Evolutionary conservation across 1,140 invertebrate genomes (phyloP).

Genomic region (Ips typographus): DNA sequence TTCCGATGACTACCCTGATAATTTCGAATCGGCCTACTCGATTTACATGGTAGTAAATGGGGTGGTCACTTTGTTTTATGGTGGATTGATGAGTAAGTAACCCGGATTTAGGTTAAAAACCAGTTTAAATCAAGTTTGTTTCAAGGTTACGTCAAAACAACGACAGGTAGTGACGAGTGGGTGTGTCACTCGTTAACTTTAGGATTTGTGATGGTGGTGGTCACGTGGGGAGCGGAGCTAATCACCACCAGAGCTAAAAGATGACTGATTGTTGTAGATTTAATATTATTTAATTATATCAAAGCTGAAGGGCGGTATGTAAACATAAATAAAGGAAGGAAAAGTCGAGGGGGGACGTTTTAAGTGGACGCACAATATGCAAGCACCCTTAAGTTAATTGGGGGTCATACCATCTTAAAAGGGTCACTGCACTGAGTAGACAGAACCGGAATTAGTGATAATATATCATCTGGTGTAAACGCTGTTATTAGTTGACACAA

Average conservation of each 20-base stretch:
- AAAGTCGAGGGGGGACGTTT: too few relatives aligned
- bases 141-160: conserved; percentile 39
- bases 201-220: conserved; percentile 37
- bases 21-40: conserved; percentile 42
- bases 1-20: conserved; percentile 41
- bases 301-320: too few relatives aligned
- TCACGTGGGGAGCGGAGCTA: conserved; percentile 41
- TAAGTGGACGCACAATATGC: too few relatives aligned
- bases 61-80: conserved; percentile 36
- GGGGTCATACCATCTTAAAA: too few relatives aligned
- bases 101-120: background rate
- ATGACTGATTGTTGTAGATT: too few relatives aligned
- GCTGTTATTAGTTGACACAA: too few relatives aligned
- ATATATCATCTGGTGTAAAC: too few relatives aligned
- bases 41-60: conserved; percentile 45
- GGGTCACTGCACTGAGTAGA: too few relatives aligned
- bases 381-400: too few relatives aligned
- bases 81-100: conserved; percentile 40
- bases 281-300: too few relatives aligned
- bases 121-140: conserved; percentile 1
- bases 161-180: conserved; percentile 41
- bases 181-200: conserved; percentile 42
- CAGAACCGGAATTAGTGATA: too few relatives aligned
- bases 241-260: background rate
- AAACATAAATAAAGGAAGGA: too few relatives aligned